phyloP scores from a whole-genome alignment of 1,140 invertebrate genomes.

The Heliothis subflexa region DNA sequence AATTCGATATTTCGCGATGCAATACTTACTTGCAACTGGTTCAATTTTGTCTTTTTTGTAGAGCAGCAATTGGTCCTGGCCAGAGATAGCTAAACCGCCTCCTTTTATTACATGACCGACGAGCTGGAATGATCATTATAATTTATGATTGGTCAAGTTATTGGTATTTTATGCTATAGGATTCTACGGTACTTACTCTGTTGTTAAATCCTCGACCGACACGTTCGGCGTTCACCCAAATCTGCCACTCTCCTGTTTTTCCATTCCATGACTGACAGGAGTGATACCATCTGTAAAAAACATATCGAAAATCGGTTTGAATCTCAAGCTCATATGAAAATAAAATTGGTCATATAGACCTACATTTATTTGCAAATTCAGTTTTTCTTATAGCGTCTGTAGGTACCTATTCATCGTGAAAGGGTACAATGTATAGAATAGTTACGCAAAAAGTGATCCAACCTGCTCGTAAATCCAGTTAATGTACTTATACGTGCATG shows the following conservation, averaged over 20 bases:
- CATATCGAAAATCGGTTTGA: not conserved
- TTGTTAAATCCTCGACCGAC: slow-evolving; percentile 94
- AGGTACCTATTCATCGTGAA: not conserved
- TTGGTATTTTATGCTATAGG: slow-evolving; percentile 2
- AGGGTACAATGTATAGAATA: not conserved
- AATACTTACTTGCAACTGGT: slow-evolving; percentile 85
- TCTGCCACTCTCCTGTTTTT: slow-evolving; percentile 94
- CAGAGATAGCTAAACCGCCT: slow-evolving; percentile 90
- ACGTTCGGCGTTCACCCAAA: slow-evolving; percentile 93
- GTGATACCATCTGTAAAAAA: slow-evolving; percentile 91
- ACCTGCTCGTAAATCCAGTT: not conserved
- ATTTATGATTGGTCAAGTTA: not conserved
- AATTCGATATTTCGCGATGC: not conserved
- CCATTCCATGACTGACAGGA: slow-evolving; percentile 95
- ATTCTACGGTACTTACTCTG: slow-evolving; percentile 87
- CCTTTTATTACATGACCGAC: slow-evolving; percentile 92
- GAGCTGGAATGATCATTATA: slow-evolving; percentile 86
- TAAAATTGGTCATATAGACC: too few relatives aligned
- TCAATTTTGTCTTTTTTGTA: slow-evolving; percentile 86
- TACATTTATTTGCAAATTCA: too few relatives aligned
- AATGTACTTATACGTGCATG: not conserved
- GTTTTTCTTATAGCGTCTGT: not conserved
- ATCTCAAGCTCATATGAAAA: too few relatives aligned
- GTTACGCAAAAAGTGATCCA: not conserved
- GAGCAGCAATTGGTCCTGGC: slow-evolving; percentile 88